phyloP scores from a whole-genome alignment of 2,113 vertebrate species.

The Microcebus griseorufus region DNA sequence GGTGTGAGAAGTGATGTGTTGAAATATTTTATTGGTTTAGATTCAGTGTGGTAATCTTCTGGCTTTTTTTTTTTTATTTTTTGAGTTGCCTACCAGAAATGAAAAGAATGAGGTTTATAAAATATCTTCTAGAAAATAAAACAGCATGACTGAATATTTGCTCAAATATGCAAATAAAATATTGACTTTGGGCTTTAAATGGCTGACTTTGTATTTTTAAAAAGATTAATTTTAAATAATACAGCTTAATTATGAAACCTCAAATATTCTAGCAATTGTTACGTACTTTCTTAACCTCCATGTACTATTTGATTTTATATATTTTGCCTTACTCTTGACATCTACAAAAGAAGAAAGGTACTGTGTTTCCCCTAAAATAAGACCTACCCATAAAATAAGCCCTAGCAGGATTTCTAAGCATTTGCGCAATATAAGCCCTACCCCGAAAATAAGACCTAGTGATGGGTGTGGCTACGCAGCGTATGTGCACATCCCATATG shows the following conservation, averaged over 20 bases:
- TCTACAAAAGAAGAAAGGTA: neutral
- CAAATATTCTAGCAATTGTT: neutral
- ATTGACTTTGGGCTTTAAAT: neutral
- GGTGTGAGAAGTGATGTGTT: constrained; percentile 64
- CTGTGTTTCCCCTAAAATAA: too few species aligned
- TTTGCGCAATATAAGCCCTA: too few species aligned
- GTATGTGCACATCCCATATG: too few species aligned
- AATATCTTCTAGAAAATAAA: constrained; percentile 54
- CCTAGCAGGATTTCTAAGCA: too few species aligned
- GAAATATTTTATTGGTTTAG: constrained; percentile 66
- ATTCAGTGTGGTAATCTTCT: neutral
- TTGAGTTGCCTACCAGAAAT: neutral
- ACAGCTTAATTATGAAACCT: neutral
- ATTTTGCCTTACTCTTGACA: neutral
- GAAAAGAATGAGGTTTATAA: constrained; percentile 47
- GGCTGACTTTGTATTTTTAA: neutral
- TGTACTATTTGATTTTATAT: neutral
- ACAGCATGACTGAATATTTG: neutral
- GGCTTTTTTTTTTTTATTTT: neutral
- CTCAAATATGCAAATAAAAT: constrained; percentile 31
- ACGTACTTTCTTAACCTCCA: neutral
- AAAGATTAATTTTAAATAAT: constrained; percentile 8
- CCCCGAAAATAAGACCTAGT: too few species aligned
- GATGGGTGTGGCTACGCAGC: too few species aligned
- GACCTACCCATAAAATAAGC: too few species aligned